phyloP scores from a whole-genome alignment of 2,113 vertebrate species.

The Sinocyclocheilus anshuiensis region DNA sequence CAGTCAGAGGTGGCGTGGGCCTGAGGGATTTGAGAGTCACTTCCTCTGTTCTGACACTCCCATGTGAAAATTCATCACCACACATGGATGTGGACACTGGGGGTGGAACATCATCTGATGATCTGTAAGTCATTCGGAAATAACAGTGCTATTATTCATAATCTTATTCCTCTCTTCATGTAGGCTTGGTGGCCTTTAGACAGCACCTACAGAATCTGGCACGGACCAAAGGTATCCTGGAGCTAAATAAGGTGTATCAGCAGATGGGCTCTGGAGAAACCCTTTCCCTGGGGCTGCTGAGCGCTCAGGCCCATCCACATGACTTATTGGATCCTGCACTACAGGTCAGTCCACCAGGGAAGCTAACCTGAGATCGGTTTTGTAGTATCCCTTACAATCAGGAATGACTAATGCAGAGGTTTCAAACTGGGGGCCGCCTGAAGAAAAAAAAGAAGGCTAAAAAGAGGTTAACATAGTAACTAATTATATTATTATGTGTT shows the following conservation, averaged over 20 bases:
- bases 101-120: background rate
- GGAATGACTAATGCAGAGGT: background rate
- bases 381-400: conserved; percentile 15
- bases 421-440: background rate
- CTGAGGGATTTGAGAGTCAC: conserved; percentile 4
- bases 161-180: background rate
- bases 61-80: conserved; percentile 1
- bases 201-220: conserved; percentile 98
- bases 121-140: background rate
- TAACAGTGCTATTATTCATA: background rate
- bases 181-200: conserved; percentile 94
- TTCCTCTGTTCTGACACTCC: conserved; percentile 35
- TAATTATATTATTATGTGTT: background rate
- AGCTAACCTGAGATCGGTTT: conserved; percentile 50
- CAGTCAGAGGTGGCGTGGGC: conserved; percentile 57
- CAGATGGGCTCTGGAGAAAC: conserved; percentile 87
- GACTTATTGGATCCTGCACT: conserved; percentile 69
- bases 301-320: conserved; percentile 75
- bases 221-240: conserved; percentile 96
- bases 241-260: conserved; percentile 96
- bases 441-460: background rate
- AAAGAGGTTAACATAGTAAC: background rate
- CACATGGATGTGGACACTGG: background rate
- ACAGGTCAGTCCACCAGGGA: conserved; percentile 46
- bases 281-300: conserved; percentile 66